phyloP scores from a whole-genome alignment of 2,797 vertebrate genomes.

The Myiothlypis chrysogaster region DNA sequence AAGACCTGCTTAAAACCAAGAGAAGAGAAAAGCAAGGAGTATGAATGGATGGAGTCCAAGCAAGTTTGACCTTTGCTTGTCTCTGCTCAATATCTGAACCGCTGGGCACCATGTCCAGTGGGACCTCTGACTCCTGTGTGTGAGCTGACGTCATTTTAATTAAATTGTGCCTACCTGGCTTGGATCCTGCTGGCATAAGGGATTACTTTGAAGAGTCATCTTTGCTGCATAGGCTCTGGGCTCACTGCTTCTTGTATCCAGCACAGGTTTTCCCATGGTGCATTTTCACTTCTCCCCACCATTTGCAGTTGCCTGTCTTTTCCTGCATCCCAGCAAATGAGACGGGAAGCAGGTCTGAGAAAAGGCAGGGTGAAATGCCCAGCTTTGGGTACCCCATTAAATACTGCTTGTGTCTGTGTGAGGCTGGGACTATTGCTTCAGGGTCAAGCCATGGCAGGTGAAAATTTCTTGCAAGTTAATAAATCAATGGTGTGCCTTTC shows the following conservation, averaged over 20 bases:
- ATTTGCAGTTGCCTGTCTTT: rapidly evolving
- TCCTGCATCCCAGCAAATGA: not conserved
- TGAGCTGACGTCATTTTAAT: constrained; percentile 21
- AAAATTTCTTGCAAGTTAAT: not conserved
- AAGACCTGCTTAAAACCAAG: not conserved
- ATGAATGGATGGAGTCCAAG: not conserved
- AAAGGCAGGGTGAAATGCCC: not conserved
- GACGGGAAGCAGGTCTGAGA: not conserved
- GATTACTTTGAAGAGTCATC: constrained; percentile 28
- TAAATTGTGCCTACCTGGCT: constrained; percentile 50
- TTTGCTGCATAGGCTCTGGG: not conserved
- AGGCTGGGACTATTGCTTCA: not conserved
- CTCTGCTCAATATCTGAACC: not conserved
- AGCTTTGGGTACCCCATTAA: not conserved
- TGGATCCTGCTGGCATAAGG: not conserved
- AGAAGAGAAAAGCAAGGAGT: not conserved
- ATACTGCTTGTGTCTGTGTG: not conserved
- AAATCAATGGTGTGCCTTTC: not conserved
- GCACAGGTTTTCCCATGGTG: not conserved
- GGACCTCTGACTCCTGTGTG: not conserved
- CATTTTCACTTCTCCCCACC: not conserved
- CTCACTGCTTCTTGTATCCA: not conserved
- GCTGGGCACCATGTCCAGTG: not conserved
- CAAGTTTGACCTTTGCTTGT: not conserved
- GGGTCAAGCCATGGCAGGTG: not conserved